Evolutionary conservation across 2,113 vertebrate species (phyloP).

Genomic region (Pagrus major): DNA sequence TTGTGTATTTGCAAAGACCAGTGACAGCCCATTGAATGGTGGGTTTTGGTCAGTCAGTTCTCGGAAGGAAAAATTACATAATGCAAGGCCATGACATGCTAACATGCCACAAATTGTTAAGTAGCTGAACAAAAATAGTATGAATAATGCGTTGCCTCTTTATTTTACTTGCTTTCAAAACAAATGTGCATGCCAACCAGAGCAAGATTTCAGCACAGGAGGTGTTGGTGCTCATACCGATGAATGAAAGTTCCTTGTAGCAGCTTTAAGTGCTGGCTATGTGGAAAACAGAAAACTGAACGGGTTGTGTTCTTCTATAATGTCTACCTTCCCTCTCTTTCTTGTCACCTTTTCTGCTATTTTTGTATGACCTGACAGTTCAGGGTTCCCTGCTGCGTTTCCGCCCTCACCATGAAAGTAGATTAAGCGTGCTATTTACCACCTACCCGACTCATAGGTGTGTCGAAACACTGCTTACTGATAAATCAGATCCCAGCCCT

Average conservation of each 20-base stretch:
- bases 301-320: neutral
- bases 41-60: neutral
- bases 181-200: too few relatives aligned
- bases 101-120: too few relatives aligned
- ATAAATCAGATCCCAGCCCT: neutral
- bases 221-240: too few relatives aligned
- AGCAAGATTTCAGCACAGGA: too few relatives aligned
- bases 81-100: neutral
- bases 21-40: neutral
- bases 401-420: neutral
- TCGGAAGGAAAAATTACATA: neutral
- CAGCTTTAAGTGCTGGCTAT: too few relatives aligned
- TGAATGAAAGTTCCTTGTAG: too few relatives aligned
- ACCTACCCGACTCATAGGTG: neutral
- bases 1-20: neutral
- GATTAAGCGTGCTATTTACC: neutral
- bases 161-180: too few relatives aligned
- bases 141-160: too few relatives aligned
- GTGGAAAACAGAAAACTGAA: neutral
- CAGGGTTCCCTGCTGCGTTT: neutral
- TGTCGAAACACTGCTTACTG: neutral
- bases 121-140: too few relatives aligned
- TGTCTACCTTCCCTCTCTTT: conserved; percentile 1
- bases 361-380: neutral
- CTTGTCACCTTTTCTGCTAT: neutral